These are phyloP conservation scores for Rhabdornis inornatus DNA, from an alignment of 2,113 vertebrate genomes.

Conservation along the genomic window DNA sequence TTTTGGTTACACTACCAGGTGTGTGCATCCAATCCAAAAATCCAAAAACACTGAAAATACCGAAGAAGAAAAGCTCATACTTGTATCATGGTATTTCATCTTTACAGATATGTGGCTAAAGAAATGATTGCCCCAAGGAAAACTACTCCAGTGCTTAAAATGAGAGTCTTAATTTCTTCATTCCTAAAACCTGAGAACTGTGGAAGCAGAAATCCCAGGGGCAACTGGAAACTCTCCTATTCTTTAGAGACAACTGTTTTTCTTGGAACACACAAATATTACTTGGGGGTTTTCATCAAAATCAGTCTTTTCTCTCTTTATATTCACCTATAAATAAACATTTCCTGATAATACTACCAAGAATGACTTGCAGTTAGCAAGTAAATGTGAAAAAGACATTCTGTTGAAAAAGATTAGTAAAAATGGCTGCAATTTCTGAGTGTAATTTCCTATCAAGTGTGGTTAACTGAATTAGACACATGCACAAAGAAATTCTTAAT, in stretches of 20 bases:
- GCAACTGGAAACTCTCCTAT: not conserved
- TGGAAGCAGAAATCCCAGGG: not conserved
- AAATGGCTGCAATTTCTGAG: not conserved
- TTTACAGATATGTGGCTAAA: not conserved
- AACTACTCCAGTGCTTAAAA: not conserved
- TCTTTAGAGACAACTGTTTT: not conserved
- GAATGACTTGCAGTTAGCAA: not conserved
- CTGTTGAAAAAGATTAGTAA: not conserved
- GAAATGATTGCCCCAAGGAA: not conserved
- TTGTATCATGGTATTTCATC: not conserved
- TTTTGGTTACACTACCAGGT: not conserved
- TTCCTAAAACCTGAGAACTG: not conserved
- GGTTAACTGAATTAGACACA: not conserved
- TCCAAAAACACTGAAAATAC: not conserved
- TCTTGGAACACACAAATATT: not conserved
- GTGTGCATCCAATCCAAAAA: not conserved
- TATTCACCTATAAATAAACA: not conserved
- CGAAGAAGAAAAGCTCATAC: not conserved
- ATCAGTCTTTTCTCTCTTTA: not conserved
- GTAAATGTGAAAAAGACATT: not conserved
- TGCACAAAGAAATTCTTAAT: not conserved
- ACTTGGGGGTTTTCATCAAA: not conserved
- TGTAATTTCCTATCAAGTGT: not conserved
- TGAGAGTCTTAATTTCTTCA: not conserved
- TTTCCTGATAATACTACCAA: not conserved